Conservation (phyloP, 2,113 vertebrate species). For the Pangasianodon gigas region DNA sequence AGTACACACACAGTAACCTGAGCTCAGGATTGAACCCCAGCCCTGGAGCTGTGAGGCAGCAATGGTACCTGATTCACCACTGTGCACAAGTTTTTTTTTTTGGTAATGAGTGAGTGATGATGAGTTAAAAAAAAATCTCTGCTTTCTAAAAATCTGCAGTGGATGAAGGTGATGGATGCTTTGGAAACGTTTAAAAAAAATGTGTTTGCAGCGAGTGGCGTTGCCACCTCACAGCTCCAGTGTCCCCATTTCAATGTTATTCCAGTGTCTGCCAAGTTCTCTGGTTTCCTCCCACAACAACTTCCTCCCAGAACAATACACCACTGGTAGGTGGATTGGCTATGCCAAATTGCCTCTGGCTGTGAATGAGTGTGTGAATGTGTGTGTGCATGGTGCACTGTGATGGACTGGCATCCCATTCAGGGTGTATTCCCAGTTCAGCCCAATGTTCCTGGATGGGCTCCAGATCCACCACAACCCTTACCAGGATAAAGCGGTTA, state of each 20-base stretch:
- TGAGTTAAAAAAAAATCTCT: not conserved
- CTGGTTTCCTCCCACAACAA: not conserved
- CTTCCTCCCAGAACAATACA: not conserved
- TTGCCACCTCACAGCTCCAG: not conserved
- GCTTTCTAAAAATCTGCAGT: not conserved
- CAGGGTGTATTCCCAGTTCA: not conserved
- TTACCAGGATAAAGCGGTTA: not conserved
- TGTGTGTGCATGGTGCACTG: not conserved
- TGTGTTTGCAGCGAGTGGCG: not conserved
- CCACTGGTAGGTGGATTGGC: not conserved
- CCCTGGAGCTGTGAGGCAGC: not conserved
- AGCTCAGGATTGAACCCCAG: not conserved
- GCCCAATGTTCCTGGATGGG: no score
- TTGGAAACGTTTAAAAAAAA: not conserved
- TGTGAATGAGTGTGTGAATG: not conserved
- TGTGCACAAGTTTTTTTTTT: not conserved
- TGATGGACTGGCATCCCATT: not conserved
- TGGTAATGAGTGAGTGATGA: no score
- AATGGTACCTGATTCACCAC: not conserved
- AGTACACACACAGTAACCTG: not conserved
- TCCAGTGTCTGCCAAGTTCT: conserved; percentile 8
- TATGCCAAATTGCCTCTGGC: not conserved
- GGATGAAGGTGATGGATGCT: not conserved
- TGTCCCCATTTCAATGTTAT: not conserved
- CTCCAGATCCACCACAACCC: not conserved